These are phyloP conservation scores for Limenitis camilla DNA, from an alignment of 2,888 invertebrate genomes.

Conservation along the genomic window DNA sequence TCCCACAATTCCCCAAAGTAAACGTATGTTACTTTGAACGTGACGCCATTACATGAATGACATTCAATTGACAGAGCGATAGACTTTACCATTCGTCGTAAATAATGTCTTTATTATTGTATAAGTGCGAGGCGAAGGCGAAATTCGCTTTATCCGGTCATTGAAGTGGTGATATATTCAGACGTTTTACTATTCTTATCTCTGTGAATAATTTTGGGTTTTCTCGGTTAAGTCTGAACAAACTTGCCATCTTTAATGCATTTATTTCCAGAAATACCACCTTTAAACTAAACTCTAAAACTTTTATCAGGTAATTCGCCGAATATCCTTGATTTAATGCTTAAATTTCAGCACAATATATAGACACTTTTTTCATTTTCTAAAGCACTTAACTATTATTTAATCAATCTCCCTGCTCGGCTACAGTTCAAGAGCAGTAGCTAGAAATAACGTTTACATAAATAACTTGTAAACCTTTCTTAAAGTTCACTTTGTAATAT, in stretches of 20 bases:
- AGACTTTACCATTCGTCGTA: conserved; percentile 7
- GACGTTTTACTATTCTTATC: conserved; percentile 25
- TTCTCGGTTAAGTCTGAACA: conserved; percentile 26
- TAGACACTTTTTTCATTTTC: conserved; percentile 1
- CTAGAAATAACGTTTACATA: background rate
- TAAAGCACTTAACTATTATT: background rate
- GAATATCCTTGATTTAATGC: conserved; percentile 10
- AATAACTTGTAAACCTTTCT: background rate
- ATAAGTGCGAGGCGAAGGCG: conserved; percentile 18
- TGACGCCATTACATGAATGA: conserved; percentile 2
- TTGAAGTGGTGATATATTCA: conserved; percentile 26
- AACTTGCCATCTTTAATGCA: conserved; percentile 30
- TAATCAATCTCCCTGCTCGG: background rate
- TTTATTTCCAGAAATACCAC: conserved; percentile 24
- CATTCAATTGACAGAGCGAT: conserved; percentile 13
- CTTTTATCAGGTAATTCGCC: conserved; percentile 15
- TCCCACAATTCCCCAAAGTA: too few species aligned
- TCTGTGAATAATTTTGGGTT: conserved; percentile 36
- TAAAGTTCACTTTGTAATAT: too few species aligned
- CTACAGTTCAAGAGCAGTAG: too few species aligned
- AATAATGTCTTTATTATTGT: conserved; percentile 18
- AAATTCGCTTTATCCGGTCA: conserved; percentile 24
- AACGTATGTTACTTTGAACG: conserved; percentile 1
- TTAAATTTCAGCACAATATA: conserved; percentile 1
- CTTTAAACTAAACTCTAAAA: conserved; percentile 21